A percentile compares a stretch with the other conserved stretches of the same genome.
Conservation (phyloP, 1,140 invertebrate genomes). For the Caenorhabditis brenneri region DNA sequence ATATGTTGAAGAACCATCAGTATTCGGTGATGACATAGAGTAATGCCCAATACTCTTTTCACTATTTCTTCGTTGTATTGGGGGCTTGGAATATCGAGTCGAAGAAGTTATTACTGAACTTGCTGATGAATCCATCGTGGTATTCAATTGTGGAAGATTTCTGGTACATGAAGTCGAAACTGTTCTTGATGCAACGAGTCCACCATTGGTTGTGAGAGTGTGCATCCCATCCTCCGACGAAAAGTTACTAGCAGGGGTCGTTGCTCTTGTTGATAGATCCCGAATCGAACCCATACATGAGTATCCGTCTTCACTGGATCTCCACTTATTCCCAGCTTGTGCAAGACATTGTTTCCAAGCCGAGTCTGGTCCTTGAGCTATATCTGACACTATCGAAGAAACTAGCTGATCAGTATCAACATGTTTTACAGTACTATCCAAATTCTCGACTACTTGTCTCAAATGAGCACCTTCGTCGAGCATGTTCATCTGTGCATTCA, state of each 20-base stretch:
- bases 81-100: not conserved
- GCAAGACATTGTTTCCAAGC: constrained; percentile 45
- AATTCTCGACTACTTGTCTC: constrained; percentile 40
- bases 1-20: not conserved
- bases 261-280: not conserved
- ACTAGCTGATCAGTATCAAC: constrained; percentile 40
- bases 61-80: not conserved
- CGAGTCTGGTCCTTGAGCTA: constrained; percentile 27
- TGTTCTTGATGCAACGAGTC: not conserved
- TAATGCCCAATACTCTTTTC: constrained; percentile 27
- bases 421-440: constrained; percentile 42
- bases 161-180: not conserved
- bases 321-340: constrained; percentile 1
- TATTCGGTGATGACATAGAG: not conserved
- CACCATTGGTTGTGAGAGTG: not conserved
- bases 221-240: constrained; percentile 10
- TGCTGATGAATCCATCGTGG: not conserved
- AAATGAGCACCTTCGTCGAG: constrained; percentile 49
- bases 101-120: not conserved
- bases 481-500: constrained; percentile 42
- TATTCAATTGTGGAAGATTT: not conserved
- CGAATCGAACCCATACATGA: not conserved
- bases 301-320: not conserved
- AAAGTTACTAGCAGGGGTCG: not conserved
- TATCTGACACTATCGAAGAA: constrained; percentile 35